Conservation (phyloP, 2,888 invertebrate species). For the Cylloceria caligata region DNA sequence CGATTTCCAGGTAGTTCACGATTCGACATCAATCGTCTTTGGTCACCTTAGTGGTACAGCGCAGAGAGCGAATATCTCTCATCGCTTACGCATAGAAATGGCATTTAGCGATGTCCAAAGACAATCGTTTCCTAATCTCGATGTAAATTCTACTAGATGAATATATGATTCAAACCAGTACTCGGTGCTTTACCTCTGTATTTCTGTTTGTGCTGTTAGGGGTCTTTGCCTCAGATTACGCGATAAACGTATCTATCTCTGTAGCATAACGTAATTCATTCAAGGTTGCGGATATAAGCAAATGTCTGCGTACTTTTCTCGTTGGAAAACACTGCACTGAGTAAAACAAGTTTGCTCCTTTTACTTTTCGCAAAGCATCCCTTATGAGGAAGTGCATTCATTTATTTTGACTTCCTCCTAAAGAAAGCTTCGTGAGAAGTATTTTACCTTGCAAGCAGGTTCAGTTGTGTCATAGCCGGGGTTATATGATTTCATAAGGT, state of each 20-base stretch:
- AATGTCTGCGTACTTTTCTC: conserved; percentile 20
- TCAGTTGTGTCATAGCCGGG: too few species aligned
- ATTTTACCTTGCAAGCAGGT: too few species aligned
- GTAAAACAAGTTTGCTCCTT: neutral
- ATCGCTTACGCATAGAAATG: neutral
- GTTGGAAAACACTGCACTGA: conserved; percentile 23
- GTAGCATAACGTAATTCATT: conserved; percentile 42
- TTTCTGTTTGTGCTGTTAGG: conserved; percentile 6
- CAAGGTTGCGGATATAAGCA: conserved; percentile 11
- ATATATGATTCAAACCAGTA: neutral
- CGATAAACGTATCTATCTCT: too few species aligned
- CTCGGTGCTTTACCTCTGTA: neutral
- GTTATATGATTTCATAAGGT: too few species aligned
- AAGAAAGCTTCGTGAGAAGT: too few species aligned
- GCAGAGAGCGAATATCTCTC: neutral
- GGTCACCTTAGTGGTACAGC: neutral
- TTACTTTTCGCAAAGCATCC: too few species aligned
- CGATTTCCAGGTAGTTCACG: conserved; percentile 15
- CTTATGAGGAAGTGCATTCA: too few species aligned
- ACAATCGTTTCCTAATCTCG: conserved; percentile 41
- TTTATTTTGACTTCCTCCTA: too few species aligned
- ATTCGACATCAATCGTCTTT: conserved; percentile 16
- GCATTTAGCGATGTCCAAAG: neutral
- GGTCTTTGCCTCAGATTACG: too few species aligned
- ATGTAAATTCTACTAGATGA: conserved; percentile 23